Base-by-base conservation (phyloP, 2,888 invertebrate genomes). In the Octodonta nipae region DNA sequence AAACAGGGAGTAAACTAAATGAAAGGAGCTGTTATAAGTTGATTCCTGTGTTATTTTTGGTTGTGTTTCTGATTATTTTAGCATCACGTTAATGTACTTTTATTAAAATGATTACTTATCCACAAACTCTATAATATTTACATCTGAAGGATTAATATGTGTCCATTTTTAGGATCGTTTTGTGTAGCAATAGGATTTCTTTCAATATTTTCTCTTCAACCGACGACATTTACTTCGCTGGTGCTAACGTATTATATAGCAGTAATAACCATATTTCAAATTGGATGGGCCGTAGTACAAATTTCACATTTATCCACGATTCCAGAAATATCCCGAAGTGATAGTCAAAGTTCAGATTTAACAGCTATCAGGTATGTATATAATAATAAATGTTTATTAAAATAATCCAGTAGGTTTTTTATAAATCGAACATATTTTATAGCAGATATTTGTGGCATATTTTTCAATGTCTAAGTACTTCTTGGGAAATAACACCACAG, bases 211-310 rank as follows among this genome's bases (percentile, higher is more conserved):
- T 68, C 76, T 30, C 60, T 73, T 36, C 82, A 81, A 52, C 70
- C 77, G 51, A 70, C 55, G 29, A 47, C 47, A 33, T 39, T 50
- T 20, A 55, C 55, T 7, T 53, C 52, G 2, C 68, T 68, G 67
- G 63, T 67, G 56, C 64, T 72, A 0, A 45, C 69, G 2, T 72
- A 72, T 55, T 73, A 73, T 45, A 64, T 67, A 1, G 47, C 63
- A 16, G 64, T 71, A 35, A 81, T 86, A 42, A 60, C 71, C 6
- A 63, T 88, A 44, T 88, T 89, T 61, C 92, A 93, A 65, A 79
- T 85, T 44, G 92, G 92, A 7, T 93, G 92, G 92, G 91, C 93
- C 1, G 68, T 84, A 5, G 85, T 85, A 2, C 92, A 93, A 66
- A 89, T 93, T 48, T 83, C 89, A 1, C 93, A 93, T 63, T 68